Base-by-base conservation (phyloP, 64 coral and sea anemone species). In the Pachyseris speciosa region DNA sequence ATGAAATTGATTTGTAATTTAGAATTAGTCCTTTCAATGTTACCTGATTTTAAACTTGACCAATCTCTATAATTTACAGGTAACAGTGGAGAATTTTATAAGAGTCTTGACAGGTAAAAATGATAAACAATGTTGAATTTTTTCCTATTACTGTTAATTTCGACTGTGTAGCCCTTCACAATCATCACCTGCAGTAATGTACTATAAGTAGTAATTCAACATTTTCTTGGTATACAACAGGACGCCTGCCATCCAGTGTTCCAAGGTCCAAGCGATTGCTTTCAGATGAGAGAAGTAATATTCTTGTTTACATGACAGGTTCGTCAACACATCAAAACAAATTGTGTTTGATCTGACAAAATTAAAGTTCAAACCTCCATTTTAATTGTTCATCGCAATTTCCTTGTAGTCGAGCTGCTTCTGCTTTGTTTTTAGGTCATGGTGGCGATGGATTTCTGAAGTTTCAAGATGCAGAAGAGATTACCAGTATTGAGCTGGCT, bases 401-500 rank as follows among this genome's bases (percentile, higher is more conserved):
- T 16, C 39, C 30, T 4, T 27, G 8, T 71, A 16, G 15, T 15
- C n/a, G 4, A 71, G 31, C 4, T 71, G 68, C 30, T 71, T 53
- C 9, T 42, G 10, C 19, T 64, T 85, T 45, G 22, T 60, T 13
- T 72, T 19, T 72, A 97, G 95, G 97, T 9, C 97, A 99, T 91
- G 97, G 97, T 39, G 97, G 97, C 5, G 94, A 99, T 87, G 97
- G 97, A 9, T 99, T 99, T 42, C 85, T 99, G 27, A 99, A 99
- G 68, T 99, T 99, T 80, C 97, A 99, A 69, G 97, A 99, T 93
- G 89, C 97, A 44, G 97, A 99, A 63, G 97, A 99, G 57, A 95
- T 99, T 24, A 95, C 97, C 45, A 95, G 86, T 92, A 58, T 99
- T 72, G 97, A 99, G 51, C 69, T 99, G 48, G 97, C 88, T 19